Conservation (phyloP, 2,113 vertebrate genomes). For the Salvelinus sp. region DNA sequence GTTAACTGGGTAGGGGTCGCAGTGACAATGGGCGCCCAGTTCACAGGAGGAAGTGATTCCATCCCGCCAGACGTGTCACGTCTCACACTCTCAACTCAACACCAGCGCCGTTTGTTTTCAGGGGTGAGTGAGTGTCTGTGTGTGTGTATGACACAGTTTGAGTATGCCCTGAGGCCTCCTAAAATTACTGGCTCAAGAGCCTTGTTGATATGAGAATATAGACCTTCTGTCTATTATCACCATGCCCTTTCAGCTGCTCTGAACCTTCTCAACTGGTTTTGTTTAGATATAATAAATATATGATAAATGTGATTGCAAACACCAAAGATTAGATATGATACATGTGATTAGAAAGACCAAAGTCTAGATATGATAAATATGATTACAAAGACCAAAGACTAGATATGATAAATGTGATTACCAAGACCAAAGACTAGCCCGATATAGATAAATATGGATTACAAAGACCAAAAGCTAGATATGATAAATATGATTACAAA, state of each 20-base stretch:
- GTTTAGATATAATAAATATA: too few relatives aligned
- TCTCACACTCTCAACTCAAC: constrained; percentile 19
- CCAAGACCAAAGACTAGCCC: too few relatives aligned
- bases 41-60: constrained; percentile 71
- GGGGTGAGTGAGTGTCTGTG: constrained; percentile 35
- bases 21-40: constrained; percentile 76
- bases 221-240: constrained; percentile 50
- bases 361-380: too few relatives aligned
- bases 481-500: too few relatives aligned
- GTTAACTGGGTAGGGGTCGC: constrained; percentile 83
- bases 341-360: too few relatives aligned
- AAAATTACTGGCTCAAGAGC: constrained; percentile 54
- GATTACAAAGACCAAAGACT: too few relatives aligned
- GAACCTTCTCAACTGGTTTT: constrained; percentile 43
- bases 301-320: too few relatives aligned
- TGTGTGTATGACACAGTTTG: constrained; percentile 68
- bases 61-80: constrained; percentile 61
- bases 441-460: too few relatives aligned
- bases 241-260: constrained; percentile 11
- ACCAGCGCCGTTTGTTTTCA: constrained; percentile 1
- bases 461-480: too few relatives aligned
- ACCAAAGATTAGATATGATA: too few relatives aligned
- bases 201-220: constrained; percentile 27
- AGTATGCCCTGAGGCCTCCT: constrained; percentile 59
- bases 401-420: too few relatives aligned